Base-by-base conservation (phyloP, 2,113 vertebrate species). In the Phalacrocorax pelagicus region DNA sequence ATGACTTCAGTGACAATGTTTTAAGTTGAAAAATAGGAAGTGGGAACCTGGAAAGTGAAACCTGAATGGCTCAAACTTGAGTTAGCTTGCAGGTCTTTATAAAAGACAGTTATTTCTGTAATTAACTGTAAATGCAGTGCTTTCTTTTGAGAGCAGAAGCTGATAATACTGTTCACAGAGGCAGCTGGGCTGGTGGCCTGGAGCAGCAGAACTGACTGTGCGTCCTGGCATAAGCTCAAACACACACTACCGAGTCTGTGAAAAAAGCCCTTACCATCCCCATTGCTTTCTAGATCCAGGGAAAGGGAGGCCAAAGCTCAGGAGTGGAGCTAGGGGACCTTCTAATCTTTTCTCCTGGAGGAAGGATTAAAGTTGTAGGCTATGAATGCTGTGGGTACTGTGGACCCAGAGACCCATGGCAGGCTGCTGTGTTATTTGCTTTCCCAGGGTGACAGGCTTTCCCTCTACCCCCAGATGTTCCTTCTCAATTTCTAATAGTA, bases 221-320 rank as follows among this genome's bases (percentile, higher is more conserved):
- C 62, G 86, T 65, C 36, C 82, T 92, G 54, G 57, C 5, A 4
- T 12, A 79, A 74, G 55, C 55, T 66, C 0, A 0, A 18, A 9
- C 1, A 0, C 44, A 46, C 22, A 5, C 23, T 24, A 15, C 21
- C 0, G 5, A 67, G 20, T 19, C 36, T n/a, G 38, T 30, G 24
- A 52, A 38, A 71, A 73, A n/a, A 82, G 13, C 65, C n/a, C 42
- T 80, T 88, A 16, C 59, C 1, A 1, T 42, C n/a, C 58, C 59
- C 0, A 1, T 30, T 63, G 32, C 38, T 59, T 72, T n/a, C 46
- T 42, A 46, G 36, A 59, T 26, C 16, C 42, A 21, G 40, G 10
- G 36, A 36, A 62, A 47, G 29, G 21, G 18, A 79, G 18, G 22
- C 29, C 69, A 47, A 18, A 82, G 23, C 20, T 69, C 16, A 30